A percentile compares a stretch with the other conserved stretches of the same genome.
Conservation (phyloP, 1,140 invertebrate species). For the Drosophila parvula region DNA sequence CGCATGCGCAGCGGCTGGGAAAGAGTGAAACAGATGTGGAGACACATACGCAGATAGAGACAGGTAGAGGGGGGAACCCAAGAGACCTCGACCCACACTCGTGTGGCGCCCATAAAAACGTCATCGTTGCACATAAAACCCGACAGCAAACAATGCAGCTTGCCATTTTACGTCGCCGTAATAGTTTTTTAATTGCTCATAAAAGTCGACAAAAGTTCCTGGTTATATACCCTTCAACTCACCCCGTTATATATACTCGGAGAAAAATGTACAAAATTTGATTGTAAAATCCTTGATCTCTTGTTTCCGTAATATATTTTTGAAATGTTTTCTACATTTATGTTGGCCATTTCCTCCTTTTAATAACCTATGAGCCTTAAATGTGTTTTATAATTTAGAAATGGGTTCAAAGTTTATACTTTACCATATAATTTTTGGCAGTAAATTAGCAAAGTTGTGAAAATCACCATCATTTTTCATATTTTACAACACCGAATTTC, state of each 20-base stretch:
- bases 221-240: slow-evolving; percentile 2
- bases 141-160: slow-evolving; percentile 50
- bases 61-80: background rate
- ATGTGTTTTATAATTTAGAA: background rate
- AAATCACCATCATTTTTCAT: background rate
- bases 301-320: background rate
- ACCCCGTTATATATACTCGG: background rate
- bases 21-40: slow-evolving; percentile 1
- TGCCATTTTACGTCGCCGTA: slow-evolving; percentile 46
- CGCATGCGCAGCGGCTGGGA: slow-evolving; percentile 29
- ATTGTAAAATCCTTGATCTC: background rate
- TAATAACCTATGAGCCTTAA: background rate
- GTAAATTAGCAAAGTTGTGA: no score
- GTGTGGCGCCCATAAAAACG: slow-evolving; percentile 73
- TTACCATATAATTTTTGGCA: no score
- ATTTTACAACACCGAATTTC: background rate
- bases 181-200: slow-evolving; percentile 78
- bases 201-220: slow-evolving; percentile 57
- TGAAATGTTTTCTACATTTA: background rate
- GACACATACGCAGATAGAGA: slow-evolving; percentile 6
- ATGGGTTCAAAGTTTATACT: no score
- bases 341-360: background rate
- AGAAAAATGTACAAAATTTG: background rate
- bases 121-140: slow-evolving; percentile 61
- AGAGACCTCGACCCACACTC: slow-evolving; percentile 51